A percentile compares a stretch with the other conserved stretches of the same genome.
Conservation (phyloP, 1,140 invertebrate genomes). For the Druon quercuslanigerum region DNA sequence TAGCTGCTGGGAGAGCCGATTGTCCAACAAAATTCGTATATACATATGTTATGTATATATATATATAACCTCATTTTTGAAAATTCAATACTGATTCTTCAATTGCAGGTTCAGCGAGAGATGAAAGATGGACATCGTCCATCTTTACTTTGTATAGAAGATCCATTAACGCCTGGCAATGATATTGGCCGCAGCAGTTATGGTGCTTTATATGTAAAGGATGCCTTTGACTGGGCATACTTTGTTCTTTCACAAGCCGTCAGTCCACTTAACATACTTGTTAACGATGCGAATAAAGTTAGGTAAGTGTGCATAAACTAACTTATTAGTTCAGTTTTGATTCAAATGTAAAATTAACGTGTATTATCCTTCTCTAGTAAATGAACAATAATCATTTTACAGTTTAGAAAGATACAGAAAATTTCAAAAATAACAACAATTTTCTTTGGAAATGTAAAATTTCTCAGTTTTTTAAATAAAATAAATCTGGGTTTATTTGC, state of each 20-base stretch:
- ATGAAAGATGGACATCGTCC: constrained; percentile 96
- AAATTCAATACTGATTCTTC: constrained; percentile 37
- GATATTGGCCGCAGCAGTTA: constrained; percentile 98
- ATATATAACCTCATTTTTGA: background rate
- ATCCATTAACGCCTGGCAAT: constrained; percentile 96
- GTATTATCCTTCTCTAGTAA: too few species aligned
- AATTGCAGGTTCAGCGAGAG: constrained; percentile 84
- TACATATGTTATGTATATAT: too few species aligned
- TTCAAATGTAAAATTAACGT: too few species aligned
- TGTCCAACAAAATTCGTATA: too few species aligned
- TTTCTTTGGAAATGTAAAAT: too few species aligned
- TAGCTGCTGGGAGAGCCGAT: too few species aligned
- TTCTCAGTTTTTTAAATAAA: too few species aligned
- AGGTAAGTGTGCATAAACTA: constrained; percentile 64
- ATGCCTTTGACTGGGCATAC: constrained; percentile 97
- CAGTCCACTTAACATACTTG: constrained; percentile 78
- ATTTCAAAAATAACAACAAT: too few species aligned
- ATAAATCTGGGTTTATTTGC: too few species aligned
- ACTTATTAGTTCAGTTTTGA: too few species aligned
- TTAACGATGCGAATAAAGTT: constrained; percentile 76
- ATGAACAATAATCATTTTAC: too few species aligned
- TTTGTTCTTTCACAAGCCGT: constrained; percentile 89
- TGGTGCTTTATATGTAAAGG: constrained; percentile 91
- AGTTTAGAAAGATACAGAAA: too few species aligned
- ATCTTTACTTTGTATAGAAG: constrained; percentile 96